phyloP scores from a whole-genome alignment of 2,113 vertebrate genomes.

The Entomyzon cyanotis region DNA sequence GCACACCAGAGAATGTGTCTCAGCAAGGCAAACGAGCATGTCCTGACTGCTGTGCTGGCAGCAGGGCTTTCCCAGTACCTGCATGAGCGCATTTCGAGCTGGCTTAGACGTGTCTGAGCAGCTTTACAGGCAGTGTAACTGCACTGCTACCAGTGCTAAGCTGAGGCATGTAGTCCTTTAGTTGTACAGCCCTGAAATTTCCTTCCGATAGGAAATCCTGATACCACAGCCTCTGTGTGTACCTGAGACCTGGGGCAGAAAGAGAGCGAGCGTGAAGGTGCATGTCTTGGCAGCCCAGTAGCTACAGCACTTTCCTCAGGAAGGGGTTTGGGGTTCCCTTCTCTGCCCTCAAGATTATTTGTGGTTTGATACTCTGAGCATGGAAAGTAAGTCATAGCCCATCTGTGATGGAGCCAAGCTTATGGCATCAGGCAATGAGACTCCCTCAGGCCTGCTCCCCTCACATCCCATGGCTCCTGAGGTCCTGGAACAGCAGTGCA shows the following conservation, averaged over 20 bases:
- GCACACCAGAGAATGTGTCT: not conserved
- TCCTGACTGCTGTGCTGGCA: not conserved
- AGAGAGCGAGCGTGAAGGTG: rapidly evolving
- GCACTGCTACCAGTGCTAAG: not conserved
- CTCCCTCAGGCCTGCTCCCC: not conserved
- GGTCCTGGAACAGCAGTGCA: not conserved
- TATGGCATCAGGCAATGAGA: not conserved
- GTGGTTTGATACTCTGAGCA: not conserved
- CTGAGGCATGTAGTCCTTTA: not conserved
- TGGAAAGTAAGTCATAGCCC: not conserved
- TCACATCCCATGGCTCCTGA: not conserved
- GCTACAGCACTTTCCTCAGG: not conserved
- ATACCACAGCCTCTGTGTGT: not conserved
- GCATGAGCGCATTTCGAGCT: not conserved
- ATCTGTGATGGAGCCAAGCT: not conserved
- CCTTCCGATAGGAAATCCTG: not conserved
- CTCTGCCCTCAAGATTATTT: not conserved
- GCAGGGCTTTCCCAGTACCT: not conserved
- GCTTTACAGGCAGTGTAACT: not conserved
- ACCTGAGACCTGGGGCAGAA: not conserved
- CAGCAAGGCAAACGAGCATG: not conserved
- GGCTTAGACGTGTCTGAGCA: not conserved
- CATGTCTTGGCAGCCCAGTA: not conserved
- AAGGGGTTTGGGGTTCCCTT: not conserved
- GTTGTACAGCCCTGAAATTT: not conserved